Percentiles rank a stretch among this genome's conserved stretches.
phyloP scores from a whole-genome alignment of 2,113 vertebrate genomes.

The Sylvicapra grimmia region DNA sequence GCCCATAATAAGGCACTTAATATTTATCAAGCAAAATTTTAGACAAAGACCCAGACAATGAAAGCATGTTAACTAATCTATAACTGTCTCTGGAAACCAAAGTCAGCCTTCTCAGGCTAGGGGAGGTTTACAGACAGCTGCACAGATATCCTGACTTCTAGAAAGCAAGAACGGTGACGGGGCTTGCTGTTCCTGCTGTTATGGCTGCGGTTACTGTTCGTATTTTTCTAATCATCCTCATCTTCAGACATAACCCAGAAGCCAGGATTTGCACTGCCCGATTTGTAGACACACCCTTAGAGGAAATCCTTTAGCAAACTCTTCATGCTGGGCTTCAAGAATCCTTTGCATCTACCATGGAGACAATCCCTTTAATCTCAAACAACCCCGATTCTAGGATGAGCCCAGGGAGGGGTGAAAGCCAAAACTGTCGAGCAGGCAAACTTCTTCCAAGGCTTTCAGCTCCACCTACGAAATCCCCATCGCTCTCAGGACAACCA shows the following conservation, averaged over 20 bases:
- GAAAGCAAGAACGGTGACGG: neutral
- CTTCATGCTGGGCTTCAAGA: neutral
- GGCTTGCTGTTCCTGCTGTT: neutral
- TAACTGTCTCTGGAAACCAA: neutral
- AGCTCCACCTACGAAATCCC: neutral
- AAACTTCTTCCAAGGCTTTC: neutral
- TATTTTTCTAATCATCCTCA: neutral
- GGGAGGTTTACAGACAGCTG: neutral
- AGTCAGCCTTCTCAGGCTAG: neutral
- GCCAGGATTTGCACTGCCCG: neutral
- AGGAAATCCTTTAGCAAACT: neutral
- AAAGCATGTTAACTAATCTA: neutral
- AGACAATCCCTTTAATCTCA: constrained; percentile 47
- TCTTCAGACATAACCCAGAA: neutral
- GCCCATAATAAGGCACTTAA: neutral
- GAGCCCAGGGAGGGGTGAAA: neutral
- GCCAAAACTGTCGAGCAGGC: neutral
- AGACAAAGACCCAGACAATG: neutral
- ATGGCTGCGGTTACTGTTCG: neutral
- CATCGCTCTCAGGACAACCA: neutral
- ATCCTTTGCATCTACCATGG: neutral
- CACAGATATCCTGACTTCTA: neutral
- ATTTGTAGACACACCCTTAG: neutral
- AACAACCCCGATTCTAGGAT: neutral
- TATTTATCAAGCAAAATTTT: neutral